Conservation (phyloP, 2,888 invertebrate genomes). For the Chaitophorus viminalis region DNA sequence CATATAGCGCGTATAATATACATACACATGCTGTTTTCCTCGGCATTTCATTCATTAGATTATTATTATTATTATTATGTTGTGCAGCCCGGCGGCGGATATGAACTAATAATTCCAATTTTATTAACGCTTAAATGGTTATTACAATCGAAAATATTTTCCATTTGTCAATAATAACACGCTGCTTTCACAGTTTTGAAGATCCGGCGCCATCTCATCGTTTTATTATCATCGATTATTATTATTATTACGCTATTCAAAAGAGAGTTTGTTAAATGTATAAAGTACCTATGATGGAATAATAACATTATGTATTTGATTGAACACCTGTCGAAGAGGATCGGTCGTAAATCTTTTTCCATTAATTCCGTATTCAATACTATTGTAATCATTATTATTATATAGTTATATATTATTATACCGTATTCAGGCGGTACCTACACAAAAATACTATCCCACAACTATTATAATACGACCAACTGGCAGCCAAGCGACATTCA, state of each 20-base stretch:
- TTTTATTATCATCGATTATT: constrained; percentile 27
- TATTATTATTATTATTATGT: constrained; percentile 7
- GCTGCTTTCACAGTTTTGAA: constrained; percentile 50
- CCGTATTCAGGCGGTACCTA: not conserved
- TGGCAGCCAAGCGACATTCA: too few species aligned
- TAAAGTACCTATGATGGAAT: too few species aligned
- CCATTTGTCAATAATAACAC: constrained; percentile 31
- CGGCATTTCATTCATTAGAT: too few species aligned
- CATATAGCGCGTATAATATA: not conserved
- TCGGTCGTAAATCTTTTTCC: not conserved
- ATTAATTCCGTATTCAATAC: not conserved
- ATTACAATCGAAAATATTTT: constrained; percentile 48
- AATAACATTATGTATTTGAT: too few species aligned
- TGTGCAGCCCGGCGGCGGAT: constrained; percentile 20
- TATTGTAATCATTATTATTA: not conserved
- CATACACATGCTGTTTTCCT: too few species aligned
- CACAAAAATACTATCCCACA: too few species aligned
- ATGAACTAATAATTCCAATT: constrained; percentile 44
- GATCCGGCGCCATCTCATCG: constrained; percentile 53
- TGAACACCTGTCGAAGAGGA: not conserved
- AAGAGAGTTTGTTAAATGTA: constrained; percentile 2
- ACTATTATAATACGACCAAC: too few species aligned
- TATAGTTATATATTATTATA: not conserved
- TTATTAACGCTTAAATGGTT: constrained; percentile 43
- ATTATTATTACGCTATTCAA: constrained; percentile 32